Evolutionary conservation across 2,888 invertebrate species (phyloP).

Genomic region (Trichopoda pennipes): DNA sequence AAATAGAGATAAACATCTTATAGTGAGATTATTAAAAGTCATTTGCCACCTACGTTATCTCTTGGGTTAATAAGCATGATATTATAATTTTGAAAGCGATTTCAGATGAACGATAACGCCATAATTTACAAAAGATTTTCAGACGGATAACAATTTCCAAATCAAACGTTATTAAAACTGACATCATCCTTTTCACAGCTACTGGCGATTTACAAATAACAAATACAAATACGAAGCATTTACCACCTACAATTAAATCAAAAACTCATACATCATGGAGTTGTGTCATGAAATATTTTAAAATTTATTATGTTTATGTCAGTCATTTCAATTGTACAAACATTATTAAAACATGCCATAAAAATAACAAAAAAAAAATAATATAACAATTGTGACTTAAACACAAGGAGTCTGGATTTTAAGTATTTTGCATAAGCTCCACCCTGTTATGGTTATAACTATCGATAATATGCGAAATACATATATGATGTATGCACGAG

Average conservation of each 20-base stretch:
- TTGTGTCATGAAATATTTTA: slow-evolving; percentile 63
- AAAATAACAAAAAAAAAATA: slow-evolving; percentile 42
- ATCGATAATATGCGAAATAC: slow-evolving; percentile 29
- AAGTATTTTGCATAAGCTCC: slow-evolving; percentile 42
- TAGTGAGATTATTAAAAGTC: slow-evolving; percentile 21
- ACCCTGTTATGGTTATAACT: slow-evolving; percentile 22
- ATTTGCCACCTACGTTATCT: slow-evolving; percentile 53
- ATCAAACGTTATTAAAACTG: slow-evolving; percentile 53
- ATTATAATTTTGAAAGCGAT: slow-evolving; percentile 39
- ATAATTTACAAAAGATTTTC: slow-evolving; percentile 41
- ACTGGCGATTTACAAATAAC: slow-evolving; percentile 68
- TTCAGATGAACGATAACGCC: slow-evolving; percentile 45
- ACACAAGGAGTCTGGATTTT: slow-evolving; percentile 47
- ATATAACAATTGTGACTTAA: slow-evolving; percentile 44
- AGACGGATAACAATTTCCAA: slow-evolving; percentile 38
- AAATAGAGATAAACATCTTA: slow-evolving; percentile 42
- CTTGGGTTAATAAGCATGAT: slow-evolving; percentile 37
- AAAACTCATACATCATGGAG: slow-evolving; percentile 70
- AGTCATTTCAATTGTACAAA: slow-evolving; percentile 49
- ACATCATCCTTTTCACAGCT: slow-evolving; percentile 69
- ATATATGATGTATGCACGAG: not conserved
- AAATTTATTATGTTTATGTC: slow-evolving; percentile 64
- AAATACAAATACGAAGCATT: slow-evolving; percentile 53
- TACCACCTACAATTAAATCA: slow-evolving; percentile 64
- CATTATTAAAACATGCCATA: slow-evolving; percentile 45